Evolutionary conservation across 2,888 invertebrate genomes (phyloP).

Genomic region (Cataglyphis rosenhaueri): DNA sequence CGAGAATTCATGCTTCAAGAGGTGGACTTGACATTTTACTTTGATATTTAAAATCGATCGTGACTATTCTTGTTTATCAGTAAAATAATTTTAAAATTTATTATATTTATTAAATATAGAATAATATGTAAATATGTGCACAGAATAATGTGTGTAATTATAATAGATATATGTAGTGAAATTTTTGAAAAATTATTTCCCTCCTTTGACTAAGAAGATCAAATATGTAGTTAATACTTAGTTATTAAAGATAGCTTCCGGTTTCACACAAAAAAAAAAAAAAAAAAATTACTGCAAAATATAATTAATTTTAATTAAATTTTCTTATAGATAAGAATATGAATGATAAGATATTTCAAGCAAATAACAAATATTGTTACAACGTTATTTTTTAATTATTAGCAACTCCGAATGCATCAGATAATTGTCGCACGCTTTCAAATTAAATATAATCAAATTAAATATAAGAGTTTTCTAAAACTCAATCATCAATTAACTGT

Average conservation of each 20-base stretch:
- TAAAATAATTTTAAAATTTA: not conserved
- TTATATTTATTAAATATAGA: not conserved
- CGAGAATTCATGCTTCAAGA: not conserved
- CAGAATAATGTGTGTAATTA: not conserved
- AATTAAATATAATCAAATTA: not conserved
- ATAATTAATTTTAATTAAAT: not conserved
- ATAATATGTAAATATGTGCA: not conserved
- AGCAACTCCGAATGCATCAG: not conserved
- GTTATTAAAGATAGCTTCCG: not conserved
- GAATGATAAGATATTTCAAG: no score
- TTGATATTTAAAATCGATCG: not conserved
- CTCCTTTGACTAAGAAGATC: not conserved
- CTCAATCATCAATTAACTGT: not conserved
- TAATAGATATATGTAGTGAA: not conserved
- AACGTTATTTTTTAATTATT: not conserved
- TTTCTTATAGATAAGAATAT: not conserved
- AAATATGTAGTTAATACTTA: not conserved
- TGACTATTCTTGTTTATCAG: not conserved
- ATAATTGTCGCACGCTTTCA: not conserved
- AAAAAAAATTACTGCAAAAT: not conserved
- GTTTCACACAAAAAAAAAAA: no score
- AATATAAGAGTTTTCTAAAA: conserved; percentile 1
- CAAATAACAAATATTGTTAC: not conserved
- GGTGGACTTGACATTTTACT: not conserved
- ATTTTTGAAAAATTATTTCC: not conserved